Evolutionary conservation across 2,888 invertebrate genomes (phyloP).

Genomic region (Parnassius glacialis): DNA sequence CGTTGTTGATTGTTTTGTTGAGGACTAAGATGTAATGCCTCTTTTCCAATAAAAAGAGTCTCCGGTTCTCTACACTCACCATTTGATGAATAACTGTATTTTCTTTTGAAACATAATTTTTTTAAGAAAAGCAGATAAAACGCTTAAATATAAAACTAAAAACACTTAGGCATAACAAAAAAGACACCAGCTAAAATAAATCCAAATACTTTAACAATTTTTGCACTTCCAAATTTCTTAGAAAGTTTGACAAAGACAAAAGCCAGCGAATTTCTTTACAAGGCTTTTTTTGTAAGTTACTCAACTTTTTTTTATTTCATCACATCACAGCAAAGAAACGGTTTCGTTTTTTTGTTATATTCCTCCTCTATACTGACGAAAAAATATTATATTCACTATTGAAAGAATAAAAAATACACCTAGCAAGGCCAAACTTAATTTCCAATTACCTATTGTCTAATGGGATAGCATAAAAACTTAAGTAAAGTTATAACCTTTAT

Average conservation of each 20-base stretch:
- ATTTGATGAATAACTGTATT: too few relatives aligned
- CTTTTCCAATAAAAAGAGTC: too few relatives aligned
- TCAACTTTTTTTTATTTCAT: slow-evolving; percentile 8
- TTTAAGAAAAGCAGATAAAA: too few relatives aligned
- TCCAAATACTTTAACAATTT: slow-evolving; percentile 18
- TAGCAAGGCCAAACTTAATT: too few relatives aligned
- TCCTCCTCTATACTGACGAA: slow-evolving; percentile 2
- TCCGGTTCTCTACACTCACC: too few relatives aligned
- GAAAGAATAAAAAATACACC: background rate
- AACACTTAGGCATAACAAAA: slow-evolving; percentile 6
- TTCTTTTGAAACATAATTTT: too few relatives aligned
- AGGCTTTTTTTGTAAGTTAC: slow-evolving; percentile 14
- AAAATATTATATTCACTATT: slow-evolving; percentile 5
- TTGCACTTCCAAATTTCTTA: slow-evolving; percentile 21
- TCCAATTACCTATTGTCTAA: too few relatives aligned
- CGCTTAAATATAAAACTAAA: slow-evolving; percentile 1
- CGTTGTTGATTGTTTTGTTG: too few relatives aligned
- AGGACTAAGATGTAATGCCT: too few relatives aligned
- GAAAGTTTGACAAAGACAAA: slow-evolving; percentile 19
- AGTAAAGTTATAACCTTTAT: too few relatives aligned
- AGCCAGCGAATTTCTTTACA: slow-evolving; percentile 17
- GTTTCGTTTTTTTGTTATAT: slow-evolving; percentile 20
- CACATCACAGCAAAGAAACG: slow-evolving; percentile 16
- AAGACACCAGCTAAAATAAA: slow-evolving; percentile 17
- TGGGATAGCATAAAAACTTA: too few relatives aligned